Conservation (phyloP, 2,888 invertebrate species). For the Eupithecia pulchellata region DNA sequence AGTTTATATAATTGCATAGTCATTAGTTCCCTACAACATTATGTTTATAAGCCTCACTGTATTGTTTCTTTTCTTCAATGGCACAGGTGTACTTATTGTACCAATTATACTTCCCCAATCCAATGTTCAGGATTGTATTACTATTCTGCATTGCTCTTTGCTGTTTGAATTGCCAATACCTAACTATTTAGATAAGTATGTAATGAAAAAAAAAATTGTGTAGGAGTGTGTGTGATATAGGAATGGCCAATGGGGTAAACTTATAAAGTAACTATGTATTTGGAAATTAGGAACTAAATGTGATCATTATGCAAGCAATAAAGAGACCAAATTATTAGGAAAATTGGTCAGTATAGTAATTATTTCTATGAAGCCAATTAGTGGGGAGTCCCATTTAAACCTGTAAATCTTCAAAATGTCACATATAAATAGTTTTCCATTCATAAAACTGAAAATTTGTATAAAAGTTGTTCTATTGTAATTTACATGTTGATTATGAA, state of each 20-base stretch:
- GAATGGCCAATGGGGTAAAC: background rate
- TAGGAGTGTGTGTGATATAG: no score
- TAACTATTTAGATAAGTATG: no score
- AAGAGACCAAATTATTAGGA: background rate
- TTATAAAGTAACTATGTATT: background rate
- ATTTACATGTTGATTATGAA: background rate
- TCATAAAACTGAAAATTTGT: background rate
- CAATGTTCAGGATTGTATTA: slow-evolving; percentile 20
- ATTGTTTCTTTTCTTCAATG: slow-evolving; percentile 30
- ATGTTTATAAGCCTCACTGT: slow-evolving; percentile 22
- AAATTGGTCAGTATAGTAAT: background rate
- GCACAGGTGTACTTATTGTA: slow-evolving; percentile 34
- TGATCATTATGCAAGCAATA: background rate
- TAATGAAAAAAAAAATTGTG: no score
- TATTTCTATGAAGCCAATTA: background rate
- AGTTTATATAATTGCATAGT: slow-evolving; percentile 33
- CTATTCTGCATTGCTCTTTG: background rate
- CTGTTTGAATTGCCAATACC: background rate
- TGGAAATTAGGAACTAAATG: background rate
- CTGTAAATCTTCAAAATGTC: background rate
- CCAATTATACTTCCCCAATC: slow-evolving; percentile 30
- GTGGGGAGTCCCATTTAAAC: background rate
- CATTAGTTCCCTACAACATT: slow-evolving; percentile 26
- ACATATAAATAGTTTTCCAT: background rate
- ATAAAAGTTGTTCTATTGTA: background rate